phyloP scores from a whole-genome alignment of 2,888 invertebrate species.

The Pherbina coryleti region DNA sequence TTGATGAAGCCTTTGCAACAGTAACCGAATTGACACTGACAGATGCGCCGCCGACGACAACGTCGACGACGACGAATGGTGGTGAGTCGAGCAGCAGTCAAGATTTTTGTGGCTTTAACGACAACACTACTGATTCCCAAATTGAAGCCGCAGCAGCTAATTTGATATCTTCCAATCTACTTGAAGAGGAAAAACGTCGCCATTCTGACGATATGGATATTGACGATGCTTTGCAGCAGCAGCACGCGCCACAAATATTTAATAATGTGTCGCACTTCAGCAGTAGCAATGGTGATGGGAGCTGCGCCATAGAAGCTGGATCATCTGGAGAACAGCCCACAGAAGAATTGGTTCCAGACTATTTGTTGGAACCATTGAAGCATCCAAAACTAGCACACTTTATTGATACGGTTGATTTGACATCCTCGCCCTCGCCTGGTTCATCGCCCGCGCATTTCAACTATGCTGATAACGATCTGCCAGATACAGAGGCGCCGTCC shows the following conservation, averaged over 20 bases:
- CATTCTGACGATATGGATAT: constrained; percentile 68
- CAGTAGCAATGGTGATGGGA: constrained; percentile 49
- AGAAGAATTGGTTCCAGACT: constrained; percentile 9
- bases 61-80: constrained; percentile 45
- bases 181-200: constrained; percentile 54
- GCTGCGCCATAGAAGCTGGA: not conserved
- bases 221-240: constrained; percentile 61
- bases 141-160: constrained; percentile 15
- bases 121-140: constrained; percentile 47
- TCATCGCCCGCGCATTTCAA: constrained; percentile 61
- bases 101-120: constrained; percentile 58
- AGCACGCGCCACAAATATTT: constrained; percentile 65
- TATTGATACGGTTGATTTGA: constrained; percentile 65
- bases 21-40: not conserved
- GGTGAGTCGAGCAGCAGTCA: constrained; percentile 58
- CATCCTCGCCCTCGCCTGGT: constrained; percentile 66
- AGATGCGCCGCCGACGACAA: constrained; percentile 6
- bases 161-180: constrained; percentile 2
- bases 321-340: constrained; percentile 18
- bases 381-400: constrained; percentile 48
- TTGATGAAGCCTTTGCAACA: constrained; percentile 24
- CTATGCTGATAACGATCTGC: constrained; percentile 47
- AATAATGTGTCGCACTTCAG: constrained; percentile 58
- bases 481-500: not conserved
- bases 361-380: constrained; percentile 1